These are phyloP conservation scores for Rotaria magnacalcarata DNA, from an alignment of 2,888 invertebrate genomes.

Conservation along the genomic window DNA sequence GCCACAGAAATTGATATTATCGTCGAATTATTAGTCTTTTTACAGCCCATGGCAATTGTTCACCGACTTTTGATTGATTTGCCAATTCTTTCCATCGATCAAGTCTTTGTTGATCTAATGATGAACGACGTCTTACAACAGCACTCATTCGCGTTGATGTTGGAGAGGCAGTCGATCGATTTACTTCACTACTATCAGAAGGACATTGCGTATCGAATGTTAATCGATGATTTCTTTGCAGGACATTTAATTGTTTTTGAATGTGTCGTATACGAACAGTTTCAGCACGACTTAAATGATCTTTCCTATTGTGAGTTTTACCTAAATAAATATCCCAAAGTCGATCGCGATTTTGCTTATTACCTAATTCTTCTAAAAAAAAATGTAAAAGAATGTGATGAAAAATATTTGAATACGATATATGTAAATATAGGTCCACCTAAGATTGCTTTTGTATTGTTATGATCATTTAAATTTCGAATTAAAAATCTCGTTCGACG, in stretches of 20 bases:
- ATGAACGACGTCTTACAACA: background rate
- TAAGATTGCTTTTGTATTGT: background rate
- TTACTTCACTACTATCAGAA: background rate
- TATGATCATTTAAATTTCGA: background rate
- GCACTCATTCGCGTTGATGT: background rate
- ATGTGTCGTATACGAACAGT: background rate
- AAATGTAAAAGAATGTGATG: background rate
- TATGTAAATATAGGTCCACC: background rate
- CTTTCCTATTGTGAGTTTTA: background rate
- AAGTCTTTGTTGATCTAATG: background rate
- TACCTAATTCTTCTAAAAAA: background rate
- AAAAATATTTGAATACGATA: background rate
- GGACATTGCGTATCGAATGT: background rate
- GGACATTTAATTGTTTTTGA: background rate
- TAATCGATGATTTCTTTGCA: background rate
- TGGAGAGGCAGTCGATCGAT: no score
- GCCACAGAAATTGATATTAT: no score
- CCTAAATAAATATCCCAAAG: constrained; percentile 9
- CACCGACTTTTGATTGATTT: background rate
- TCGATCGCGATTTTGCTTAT: constrained; percentile 23
- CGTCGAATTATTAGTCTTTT: background rate
- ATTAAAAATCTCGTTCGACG: background rate
- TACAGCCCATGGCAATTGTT: background rate
- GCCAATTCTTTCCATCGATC: background rate
- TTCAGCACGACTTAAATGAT: background rate